Conservation (phyloP, 30 jellyfish, hydroid and myxozoan species). For the Catostylus mosaicus region DNA sequence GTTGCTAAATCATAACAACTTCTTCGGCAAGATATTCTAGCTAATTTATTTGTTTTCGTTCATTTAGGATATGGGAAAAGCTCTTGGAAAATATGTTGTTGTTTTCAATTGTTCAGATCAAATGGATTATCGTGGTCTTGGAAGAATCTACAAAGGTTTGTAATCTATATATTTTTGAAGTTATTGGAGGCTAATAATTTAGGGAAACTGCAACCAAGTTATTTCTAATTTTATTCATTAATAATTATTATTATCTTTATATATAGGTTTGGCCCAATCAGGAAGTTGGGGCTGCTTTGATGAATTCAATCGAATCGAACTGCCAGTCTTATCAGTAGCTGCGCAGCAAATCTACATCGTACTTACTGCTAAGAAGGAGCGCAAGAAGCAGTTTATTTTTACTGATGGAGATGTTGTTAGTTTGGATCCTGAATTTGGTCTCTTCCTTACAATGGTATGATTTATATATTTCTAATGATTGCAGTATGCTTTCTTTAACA, state of each 20-base stretch:
- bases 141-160: conserved; percentile 89
- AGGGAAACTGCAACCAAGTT: no score
- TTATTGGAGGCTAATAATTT: no score
- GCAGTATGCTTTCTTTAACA: no score
- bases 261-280: conserved; percentile 84
- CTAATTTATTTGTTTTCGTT: no score
- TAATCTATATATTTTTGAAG: neutral
- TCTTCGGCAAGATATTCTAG: no score
- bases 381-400: conserved; percentile 80
- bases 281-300: conserved; percentile 99
- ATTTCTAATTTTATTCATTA: no score
- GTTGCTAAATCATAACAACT: no score
- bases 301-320: conserved; percentile 87
- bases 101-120: conserved; percentile 96
- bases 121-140: conserved; percentile 95
- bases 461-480: no score
- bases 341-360: conserved; percentile 93
- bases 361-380: conserved; percentile 84
- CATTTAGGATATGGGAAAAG: conserved; percentile 91
- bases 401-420: conserved; percentile 89
- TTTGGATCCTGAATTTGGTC: conserved; percentile 92
- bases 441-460: conserved; percentile 86
- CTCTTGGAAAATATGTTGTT: conserved; percentile 95
- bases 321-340: conserved; percentile 96
- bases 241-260: neutral